Conservation (phyloP, 1,140 invertebrate genomes). For the Heliconius hermathena region DNA sequence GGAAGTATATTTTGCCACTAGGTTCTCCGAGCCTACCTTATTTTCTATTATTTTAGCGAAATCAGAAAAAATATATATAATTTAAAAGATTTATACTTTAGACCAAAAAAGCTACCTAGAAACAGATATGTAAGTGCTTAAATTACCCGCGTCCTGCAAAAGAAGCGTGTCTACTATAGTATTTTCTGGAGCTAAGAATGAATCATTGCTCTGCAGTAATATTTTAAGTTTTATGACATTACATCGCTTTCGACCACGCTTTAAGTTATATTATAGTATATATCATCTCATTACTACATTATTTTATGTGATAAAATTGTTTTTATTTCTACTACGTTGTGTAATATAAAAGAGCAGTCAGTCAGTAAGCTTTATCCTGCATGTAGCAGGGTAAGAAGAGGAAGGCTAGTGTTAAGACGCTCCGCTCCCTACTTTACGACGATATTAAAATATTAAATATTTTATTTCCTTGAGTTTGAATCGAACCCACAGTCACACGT, state of each 20-base stretch:
- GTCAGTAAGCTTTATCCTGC: not conserved
- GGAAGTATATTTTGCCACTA: no score
- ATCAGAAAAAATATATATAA: not conserved
- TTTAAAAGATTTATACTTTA: not conserved
- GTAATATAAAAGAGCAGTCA: no score
- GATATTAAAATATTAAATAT: no score
- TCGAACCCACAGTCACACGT: no score
- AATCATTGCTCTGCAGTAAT: no score
- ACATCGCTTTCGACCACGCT: not conserved
- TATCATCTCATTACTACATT: not conserved
- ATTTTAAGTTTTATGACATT: no score
- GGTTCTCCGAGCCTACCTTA: no score
- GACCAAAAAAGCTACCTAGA: not conserved
- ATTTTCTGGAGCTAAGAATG: no score
- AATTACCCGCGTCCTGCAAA: no score
- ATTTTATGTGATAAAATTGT: not conserved
- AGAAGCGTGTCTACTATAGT: no score
- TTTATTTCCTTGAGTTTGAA: no score
- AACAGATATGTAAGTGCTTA: not conserved
- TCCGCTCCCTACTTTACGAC: not conserved
- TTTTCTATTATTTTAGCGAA: no score
- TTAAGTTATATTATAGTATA: not conserved
- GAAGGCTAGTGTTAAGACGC: not conserved
- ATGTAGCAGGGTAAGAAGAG: not conserved
- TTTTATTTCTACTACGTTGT: not conserved